Conservation (phyloP, 2,113 vertebrate genomes). For the Uropsilus gracilis region DNA sequence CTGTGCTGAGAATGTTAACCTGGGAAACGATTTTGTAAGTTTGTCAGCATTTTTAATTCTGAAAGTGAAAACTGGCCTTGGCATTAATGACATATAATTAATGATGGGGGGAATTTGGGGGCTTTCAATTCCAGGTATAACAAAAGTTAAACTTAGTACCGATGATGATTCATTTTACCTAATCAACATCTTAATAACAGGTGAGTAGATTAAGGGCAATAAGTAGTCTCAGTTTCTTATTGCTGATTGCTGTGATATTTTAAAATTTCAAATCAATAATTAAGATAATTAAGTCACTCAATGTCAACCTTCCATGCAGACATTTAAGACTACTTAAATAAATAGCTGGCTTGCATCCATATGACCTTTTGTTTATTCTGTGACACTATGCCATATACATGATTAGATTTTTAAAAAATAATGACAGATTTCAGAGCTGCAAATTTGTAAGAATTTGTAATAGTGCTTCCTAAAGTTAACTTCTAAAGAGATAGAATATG, state of each 20-base stretch:
- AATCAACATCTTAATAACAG: slow-evolving; percentile 81
- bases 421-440: background rate
- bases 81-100: background rate
- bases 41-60: slow-evolving; percentile 35
- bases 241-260: slow-evolving; percentile 86
- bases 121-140: background rate
- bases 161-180: slow-evolving; percentile 74
- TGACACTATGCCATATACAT: slow-evolving; percentile 25
- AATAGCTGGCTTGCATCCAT: slow-evolving; percentile 60
- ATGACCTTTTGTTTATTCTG: slow-evolving; percentile 62
- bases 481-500: background rate
- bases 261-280: slow-evolving; percentile 84
- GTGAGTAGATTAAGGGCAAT: slow-evolving; percentile 79
- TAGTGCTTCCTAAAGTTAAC: background rate
- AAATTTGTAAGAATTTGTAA: background rate
- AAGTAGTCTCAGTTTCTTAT: slow-evolving; percentile 77
- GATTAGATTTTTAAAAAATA: background rate
- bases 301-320: slow-evolving; percentile 73
- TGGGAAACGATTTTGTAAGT: background rate
- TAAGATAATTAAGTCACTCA: slow-evolving; percentile 86
- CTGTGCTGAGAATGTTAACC: background rate
- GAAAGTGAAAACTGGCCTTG: slow-evolving; percentile 4
- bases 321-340: slow-evolving; percentile 73
- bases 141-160: slow-evolving; percentile 70
- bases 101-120: background rate